Percentiles rank a stretch among this genome's conserved stretches.
Evolutionary conservation across 1,140 invertebrate genomes (phyloP).

Genomic region (Drosophila fuyamai): DNA sequence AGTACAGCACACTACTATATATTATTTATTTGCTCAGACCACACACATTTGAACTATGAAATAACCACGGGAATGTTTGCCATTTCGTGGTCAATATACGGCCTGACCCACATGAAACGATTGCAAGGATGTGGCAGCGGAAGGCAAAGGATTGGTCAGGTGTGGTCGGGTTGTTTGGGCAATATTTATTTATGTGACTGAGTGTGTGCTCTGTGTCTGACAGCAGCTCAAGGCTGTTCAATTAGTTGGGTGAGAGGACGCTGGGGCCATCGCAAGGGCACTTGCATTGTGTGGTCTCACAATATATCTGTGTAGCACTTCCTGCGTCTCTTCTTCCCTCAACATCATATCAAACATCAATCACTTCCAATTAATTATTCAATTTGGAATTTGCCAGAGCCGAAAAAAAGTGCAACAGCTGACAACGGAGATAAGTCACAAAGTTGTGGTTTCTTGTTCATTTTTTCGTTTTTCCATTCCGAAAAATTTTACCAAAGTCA

Average conservation of each 20-base stretch:
- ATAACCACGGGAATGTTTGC: conserved; percentile 69
- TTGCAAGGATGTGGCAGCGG: conserved; percentile 32
- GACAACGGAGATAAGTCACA: conserved; percentile 10
- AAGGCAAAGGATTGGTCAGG: conserved; percentile 34
- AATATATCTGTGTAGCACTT: not conserved
- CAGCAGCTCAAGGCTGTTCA: conserved; percentile 58
- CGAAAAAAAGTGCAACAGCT: conserved; percentile 29
- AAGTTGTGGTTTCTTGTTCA: conserved; percentile 14
- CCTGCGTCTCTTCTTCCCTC: not conserved
- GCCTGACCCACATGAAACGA: conserved; percentile 67
- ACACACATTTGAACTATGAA: conserved; percentile 74
- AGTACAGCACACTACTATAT: conserved; percentile 48
- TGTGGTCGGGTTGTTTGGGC: conserved; percentile 42
- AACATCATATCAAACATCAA: conserved; percentile 29
- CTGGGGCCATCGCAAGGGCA: not conserved
- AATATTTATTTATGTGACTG: conserved; percentile 44
- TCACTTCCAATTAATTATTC: conserved; percentile 46
- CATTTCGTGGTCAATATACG: conserved; percentile 74
- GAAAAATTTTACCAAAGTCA: conserved; percentile 4
- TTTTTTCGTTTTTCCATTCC: not conserved
- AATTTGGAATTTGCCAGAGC: conserved; percentile 19
- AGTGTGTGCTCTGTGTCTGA: conserved; percentile 23
- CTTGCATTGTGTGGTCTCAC: not conserved
- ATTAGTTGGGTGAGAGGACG: conserved; percentile 45
- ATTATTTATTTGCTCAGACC: conserved; percentile 73